Evolutionary conservation across 2,797 vertebrate genomes (phyloP).

Genomic region (Dromococcyx pavoninus): DNA sequence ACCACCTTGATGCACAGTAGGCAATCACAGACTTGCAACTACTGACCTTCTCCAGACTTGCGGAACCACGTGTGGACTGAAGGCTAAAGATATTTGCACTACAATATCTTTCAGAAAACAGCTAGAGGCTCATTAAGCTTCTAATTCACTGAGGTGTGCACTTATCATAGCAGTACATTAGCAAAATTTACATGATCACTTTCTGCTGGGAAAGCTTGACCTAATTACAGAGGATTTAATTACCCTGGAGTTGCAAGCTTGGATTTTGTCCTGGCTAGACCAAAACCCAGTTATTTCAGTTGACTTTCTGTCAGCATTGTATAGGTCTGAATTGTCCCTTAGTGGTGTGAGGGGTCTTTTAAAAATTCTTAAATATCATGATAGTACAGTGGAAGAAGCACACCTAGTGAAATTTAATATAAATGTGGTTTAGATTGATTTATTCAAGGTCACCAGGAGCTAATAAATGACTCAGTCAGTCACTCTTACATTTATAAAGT

Average conservation of each 20-base stretch:
- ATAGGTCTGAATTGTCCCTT: neutral
- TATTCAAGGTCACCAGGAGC: conserved; percentile 11
- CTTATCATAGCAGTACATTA: neutral
- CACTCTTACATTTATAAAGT: neutral
- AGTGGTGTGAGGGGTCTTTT: neutral
- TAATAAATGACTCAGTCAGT: neutral
- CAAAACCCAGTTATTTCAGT: neutral
- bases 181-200: neutral
- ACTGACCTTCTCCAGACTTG: neutral
- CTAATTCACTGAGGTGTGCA: neutral
- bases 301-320: neutral
- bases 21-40: neutral
- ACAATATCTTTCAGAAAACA: neutral
- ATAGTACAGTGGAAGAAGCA: neutral
- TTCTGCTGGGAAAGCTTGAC: neutral
- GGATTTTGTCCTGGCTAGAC: neutral
- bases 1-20: neutral
- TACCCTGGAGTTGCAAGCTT: neutral
- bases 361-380: neutral
- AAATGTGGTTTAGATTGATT: conserved; percentile 33
- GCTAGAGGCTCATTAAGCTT: neutral
- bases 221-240: conserved; percentile 29
- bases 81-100: neutral
- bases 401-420: neutral
- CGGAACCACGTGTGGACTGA: neutral